Evolutionary conservation across 2,797 vertebrate species (phyloP).

Genomic region (Furcifer pardalis): DNA sequence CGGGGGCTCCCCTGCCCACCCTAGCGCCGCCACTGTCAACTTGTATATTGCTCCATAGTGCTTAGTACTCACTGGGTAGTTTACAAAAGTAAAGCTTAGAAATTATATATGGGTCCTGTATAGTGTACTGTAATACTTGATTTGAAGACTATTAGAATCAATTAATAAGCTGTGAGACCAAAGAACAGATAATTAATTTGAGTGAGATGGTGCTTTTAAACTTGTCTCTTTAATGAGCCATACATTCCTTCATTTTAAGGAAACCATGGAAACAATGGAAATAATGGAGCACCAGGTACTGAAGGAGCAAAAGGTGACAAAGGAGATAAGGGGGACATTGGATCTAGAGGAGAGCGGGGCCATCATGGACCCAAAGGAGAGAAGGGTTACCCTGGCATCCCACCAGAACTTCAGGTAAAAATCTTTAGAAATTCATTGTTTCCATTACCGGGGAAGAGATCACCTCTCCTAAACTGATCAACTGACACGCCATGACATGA

Average conservation of each 20-base stretch:
- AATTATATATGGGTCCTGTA: neutral
- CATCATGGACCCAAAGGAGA: conserved; percentile 81
- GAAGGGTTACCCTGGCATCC: conserved; percentile 81
- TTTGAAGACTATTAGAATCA: neutral
- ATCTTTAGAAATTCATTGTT: neutral
- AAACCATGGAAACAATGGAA: conserved; percentile 85
- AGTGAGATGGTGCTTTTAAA: neutral
- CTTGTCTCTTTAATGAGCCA: conserved; percentile 11
- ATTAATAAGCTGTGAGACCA: neutral
- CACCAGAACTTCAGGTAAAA: conserved; percentile 82
- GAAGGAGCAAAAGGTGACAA: conserved; percentile 83
- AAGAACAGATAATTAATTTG: neutral
- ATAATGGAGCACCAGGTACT: conserved; percentile 81
- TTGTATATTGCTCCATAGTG: no score
- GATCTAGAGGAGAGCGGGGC: conserved; percentile 80
- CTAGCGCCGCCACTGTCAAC: no score
- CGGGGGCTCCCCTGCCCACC: no score
- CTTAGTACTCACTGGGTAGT: no score
- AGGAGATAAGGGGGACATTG: conserved; percentile 82
- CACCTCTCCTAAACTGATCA: neutral
- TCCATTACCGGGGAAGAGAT: neutral
- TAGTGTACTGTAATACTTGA: neutral
- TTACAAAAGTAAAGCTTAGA: fast-evolving
- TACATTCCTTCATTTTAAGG: conserved; percentile 66
- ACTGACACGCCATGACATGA: neutral